Percentiles rank a stretch among this genome's conserved stretches.
Conservation (phyloP, 2,113 vertebrate genomes). For the Pseudois nayaur region DNA sequence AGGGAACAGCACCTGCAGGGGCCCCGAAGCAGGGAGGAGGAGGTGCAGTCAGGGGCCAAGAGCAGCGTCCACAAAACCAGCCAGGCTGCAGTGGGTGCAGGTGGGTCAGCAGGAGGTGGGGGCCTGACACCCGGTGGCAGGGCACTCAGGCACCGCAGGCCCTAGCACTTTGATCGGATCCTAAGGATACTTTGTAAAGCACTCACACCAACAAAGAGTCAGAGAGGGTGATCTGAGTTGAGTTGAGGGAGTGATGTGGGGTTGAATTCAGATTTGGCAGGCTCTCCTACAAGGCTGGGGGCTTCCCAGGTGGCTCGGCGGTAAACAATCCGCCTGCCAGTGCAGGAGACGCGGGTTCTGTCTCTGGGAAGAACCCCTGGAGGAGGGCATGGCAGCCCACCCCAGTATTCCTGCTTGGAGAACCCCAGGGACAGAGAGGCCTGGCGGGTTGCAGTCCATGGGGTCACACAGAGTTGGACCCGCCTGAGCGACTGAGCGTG, state of each 20-base stretch:
- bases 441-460: neutral
- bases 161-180: neutral
- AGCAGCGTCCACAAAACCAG: neutral
- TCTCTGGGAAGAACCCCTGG: neutral
- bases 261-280: neutral
- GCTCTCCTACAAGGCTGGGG: neutral
- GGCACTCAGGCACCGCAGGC: neutral
- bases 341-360: neutral
- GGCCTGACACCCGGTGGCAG: neutral
- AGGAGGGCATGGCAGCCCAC: neutral
- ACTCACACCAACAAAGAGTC: neutral
- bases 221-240: neutral
- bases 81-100: rapidly evolving
- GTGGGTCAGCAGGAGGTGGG: neutral
- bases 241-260: neutral
- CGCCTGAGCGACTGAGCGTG: neutral
- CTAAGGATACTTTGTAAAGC: neutral
- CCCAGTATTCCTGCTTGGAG: neutral
- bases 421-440: neutral
- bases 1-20: neutral
- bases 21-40: neutral
- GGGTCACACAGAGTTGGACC: neutral
- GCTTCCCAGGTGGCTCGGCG: neutral
- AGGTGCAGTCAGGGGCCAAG: neutral
- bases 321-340: neutral